These are phyloP conservation scores for Cheilinus undulatus DNA, from an alignment of 2,113 vertebrate species.

Conservation along the genomic window DNA sequence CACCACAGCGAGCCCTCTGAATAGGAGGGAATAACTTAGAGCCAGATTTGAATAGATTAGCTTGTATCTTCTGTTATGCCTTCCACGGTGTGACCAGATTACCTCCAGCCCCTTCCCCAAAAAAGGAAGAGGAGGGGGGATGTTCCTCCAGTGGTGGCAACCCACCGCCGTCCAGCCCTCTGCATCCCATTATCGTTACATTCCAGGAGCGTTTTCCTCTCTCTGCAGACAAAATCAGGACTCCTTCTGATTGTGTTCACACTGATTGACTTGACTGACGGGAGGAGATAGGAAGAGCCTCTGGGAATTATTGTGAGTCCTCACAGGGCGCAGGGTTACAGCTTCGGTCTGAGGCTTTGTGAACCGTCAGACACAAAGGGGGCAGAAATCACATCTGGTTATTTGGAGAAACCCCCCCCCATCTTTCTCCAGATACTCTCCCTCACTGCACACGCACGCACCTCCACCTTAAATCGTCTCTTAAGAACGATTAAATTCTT, in stretches of 20 bases:
- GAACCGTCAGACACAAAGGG: constrained; percentile 71
- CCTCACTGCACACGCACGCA: background rate
- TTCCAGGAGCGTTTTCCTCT: constrained; percentile 52
- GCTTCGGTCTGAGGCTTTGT: constrained; percentile 68
- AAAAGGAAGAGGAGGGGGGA: constrained; percentile 15
- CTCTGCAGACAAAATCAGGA: constrained; percentile 54
- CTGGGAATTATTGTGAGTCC: constrained; percentile 52
- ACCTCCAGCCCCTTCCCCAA: constrained; percentile 53
- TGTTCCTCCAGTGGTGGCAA: constrained; percentile 53
- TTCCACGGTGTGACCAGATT: constrained; percentile 75
- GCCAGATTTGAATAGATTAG: constrained; percentile 70
- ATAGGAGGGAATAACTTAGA: constrained; percentile 51
- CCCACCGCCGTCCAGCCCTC: constrained; percentile 45
- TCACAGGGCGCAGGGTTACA: constrained; percentile 39
- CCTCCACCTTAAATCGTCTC: constrained; percentile 34
- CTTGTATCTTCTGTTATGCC: constrained; percentile 67
- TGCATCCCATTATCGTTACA: constrained; percentile 66
- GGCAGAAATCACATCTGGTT: constrained; percentile 71
- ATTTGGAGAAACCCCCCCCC: constrained; percentile 23
- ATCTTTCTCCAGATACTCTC: background rate
- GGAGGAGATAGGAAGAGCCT: constrained; percentile 63
- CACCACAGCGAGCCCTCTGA: constrained; percentile 4
- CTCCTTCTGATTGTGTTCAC: constrained; percentile 62
- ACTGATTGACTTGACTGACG: constrained; percentile 70
- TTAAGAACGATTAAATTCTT: background rate